Percentiles rank a stretch among this genome's conserved stretches.
Evolutionary conservation across 2,888 invertebrate genomes (phyloP).

Genomic region (Tachina grossa): DNA sequence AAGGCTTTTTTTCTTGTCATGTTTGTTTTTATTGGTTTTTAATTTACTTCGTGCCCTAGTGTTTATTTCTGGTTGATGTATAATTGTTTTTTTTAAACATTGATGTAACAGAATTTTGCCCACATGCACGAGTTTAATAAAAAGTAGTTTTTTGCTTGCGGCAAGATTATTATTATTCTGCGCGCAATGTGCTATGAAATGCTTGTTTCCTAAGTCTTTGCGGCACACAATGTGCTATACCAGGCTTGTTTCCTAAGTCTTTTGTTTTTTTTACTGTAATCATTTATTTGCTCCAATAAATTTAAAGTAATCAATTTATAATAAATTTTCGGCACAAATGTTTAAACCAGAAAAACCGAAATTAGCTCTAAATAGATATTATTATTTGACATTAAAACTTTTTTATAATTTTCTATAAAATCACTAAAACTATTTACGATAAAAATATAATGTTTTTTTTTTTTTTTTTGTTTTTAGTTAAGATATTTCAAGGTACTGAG

Average conservation of each 20-base stretch:
- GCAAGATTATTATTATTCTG: constrained; percentile 15
- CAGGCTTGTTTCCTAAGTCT: constrained; percentile 36
- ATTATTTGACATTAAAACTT: no score
- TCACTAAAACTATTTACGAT: no score
- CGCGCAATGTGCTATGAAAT: constrained; percentile 18
- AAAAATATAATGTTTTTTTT: no score
- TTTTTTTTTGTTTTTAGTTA: no score
- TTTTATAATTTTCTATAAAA: no score
- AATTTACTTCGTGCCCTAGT: constrained; percentile 43
- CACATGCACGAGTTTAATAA: background rate
- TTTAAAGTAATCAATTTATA: background rate
- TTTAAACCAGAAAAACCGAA: background rate
- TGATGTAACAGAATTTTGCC: constrained; percentile 23
- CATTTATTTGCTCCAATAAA: background rate
- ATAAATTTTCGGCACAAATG: background rate
- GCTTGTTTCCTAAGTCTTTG: constrained; percentile 39
- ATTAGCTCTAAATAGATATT: no score
- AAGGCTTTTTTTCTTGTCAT: constrained; percentile 10
- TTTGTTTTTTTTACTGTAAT: background rate
- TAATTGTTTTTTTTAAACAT: constrained; percentile 5
- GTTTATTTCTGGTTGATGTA: constrained; percentile 33
- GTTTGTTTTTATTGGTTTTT: constrained; percentile 9
- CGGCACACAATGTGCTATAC: constrained; percentile 6
- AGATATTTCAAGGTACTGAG: no score
- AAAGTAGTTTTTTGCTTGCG: background rate